Percentiles rank a stretch among this genome's conserved stretches.
Evolutionary conservation across 2,888 invertebrate species (phyloP).

Genomic region (Acanthacorydalis orientalis): DNA sequence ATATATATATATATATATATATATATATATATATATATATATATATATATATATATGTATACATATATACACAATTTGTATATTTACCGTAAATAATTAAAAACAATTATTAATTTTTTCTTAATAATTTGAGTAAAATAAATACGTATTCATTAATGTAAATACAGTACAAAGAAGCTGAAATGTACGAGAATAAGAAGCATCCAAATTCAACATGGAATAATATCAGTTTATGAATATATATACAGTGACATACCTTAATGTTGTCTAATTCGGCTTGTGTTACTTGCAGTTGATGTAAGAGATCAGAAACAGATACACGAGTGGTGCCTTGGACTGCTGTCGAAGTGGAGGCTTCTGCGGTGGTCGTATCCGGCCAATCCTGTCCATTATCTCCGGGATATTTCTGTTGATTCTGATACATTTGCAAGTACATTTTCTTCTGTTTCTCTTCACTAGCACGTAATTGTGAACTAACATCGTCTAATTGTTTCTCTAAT

Average conservation of each 20-base stretch:
- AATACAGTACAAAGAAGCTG: too few species aligned
- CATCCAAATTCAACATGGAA: too few species aligned
- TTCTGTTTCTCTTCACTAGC: constrained; percentile 59
- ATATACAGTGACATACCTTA: constrained; percentile 39
- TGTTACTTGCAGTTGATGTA: constrained; percentile 68
- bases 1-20: too few species aligned
- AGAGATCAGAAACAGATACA: constrained; percentile 63
- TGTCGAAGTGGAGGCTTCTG: not conserved
- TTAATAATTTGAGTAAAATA: too few species aligned
- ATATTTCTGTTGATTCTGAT: constrained; percentile 38
- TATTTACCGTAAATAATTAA: too few species aligned
- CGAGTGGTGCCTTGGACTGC: constrained; percentile 31
- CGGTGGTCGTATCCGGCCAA: constrained; percentile 2
- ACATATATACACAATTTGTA: too few species aligned
- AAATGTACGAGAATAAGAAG: too few species aligned
- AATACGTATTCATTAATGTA: too few species aligned
- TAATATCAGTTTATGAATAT: too few species aligned
- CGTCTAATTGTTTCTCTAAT: constrained; percentile 55
- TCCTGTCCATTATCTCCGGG: constrained; percentile 52
- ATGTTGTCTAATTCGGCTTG: constrained; percentile 77
- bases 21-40: too few species aligned
- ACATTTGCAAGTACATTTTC: constrained; percentile 66
- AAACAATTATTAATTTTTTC: too few species aligned
- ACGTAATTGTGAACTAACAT: constrained; percentile 45
- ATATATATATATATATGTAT: too few species aligned